phyloP scores from a whole-genome alignment of 2,888 invertebrate species.

The Aphrophora alni region DNA sequence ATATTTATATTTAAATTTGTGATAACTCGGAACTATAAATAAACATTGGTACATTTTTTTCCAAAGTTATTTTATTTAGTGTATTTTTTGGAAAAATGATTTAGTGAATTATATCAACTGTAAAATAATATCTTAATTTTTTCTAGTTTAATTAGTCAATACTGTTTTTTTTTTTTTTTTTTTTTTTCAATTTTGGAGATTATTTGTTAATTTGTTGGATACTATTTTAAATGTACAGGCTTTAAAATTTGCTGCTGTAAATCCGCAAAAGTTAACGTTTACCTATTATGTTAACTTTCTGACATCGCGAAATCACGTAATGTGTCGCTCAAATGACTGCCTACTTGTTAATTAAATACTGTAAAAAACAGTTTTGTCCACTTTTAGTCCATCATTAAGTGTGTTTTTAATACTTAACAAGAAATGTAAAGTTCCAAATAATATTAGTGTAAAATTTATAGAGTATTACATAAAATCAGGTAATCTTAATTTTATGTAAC shows the following conservation, averaged over 20 bases:
- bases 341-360: neutral
- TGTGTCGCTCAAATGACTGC: conserved; percentile 2
- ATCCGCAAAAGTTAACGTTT: neutral
- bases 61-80: neutral
- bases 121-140: neutral
- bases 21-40: neutral
- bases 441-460: neutral
- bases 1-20: neutral
- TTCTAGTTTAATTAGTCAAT: neutral
- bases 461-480: neutral
- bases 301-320: neutral
- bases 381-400: neutral
- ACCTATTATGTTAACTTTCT: neutral
- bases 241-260: neutral
- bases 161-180: neutral
- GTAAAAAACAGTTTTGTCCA: neutral
- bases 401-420: neutral
- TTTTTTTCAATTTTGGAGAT: neutral
- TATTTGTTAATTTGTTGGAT: neutral
- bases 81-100: neutral
- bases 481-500: too few relatives aligned
- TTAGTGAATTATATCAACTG: neutral
- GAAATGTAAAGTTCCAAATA: neutral
- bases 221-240: too few relatives aligned
- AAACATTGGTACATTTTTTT: neutral